Base-by-base conservation (phyloP, 2,888 invertebrate species). In the Zygogramma bicolorata region DNA sequence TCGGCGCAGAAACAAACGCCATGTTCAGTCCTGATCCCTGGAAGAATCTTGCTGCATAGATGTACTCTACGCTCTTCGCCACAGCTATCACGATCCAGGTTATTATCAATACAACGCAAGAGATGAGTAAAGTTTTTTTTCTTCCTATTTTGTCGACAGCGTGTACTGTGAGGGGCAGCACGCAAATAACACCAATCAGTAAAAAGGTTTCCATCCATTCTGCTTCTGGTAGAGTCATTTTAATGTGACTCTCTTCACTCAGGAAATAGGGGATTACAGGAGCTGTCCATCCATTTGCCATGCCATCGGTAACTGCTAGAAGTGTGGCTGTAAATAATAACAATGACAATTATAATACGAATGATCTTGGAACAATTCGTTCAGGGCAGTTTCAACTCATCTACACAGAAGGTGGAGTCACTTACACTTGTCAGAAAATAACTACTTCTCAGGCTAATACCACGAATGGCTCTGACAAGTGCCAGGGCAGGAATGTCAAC, bases 251-350 rank as follows among this genome's bases (percentile, higher is more conserved):
- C 46, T 81, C 79, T 4, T 75, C 75, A 3, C 77, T 73, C 69
- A 81, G 68, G 4, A 86, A 80, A n/a, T 85, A 79, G 2, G 85
- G 86, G 4, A 85, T 79, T 25, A 84, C 80, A 4, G 86, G 86
- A 1, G 86, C 83, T 15, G 85, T 83, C 85, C 85, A 86, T 13
- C 84, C 85, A 58, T 85, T 85, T 67, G 84, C 83, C 82, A 86
- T 85, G n/a, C 86, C 86, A 81, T 86, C 86, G 3, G 85, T 84
- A 22, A 86, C 81, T 6, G 85, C 85, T 65, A 83, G 83, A 7
- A 85, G 71, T 7, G 85, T 85, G 58, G 82, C 86, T 86, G 75
- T 46, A 83, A 70, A 62, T 4, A 29, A 27, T 22, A n/a, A n/a
- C 10, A n/a, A 38, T n/a, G n/a, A n/a, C n/a, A n/a, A n/a, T n/a